Conservation (phyloP, 2,797 vertebrate species). For the Brachyrhaphis roseni region DNA sequence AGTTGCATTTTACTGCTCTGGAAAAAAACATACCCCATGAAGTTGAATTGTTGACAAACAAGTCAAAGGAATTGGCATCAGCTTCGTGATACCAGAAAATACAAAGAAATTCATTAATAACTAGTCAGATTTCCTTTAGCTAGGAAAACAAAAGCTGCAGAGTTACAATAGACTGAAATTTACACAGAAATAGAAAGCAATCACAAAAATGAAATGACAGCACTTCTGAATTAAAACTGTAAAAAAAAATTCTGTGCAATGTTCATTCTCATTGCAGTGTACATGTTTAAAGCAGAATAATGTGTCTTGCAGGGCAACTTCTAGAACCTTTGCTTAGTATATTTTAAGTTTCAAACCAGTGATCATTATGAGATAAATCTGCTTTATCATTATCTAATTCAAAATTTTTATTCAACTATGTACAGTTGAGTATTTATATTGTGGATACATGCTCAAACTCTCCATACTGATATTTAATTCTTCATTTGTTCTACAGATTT, state of each 20-base stretch:
- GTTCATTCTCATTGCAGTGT: conserved; percentile 20
- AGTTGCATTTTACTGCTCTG: conserved; percentile 17
- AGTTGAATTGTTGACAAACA: conserved; percentile 75
- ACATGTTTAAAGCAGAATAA: conserved; percentile 4
- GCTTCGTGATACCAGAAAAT: neutral
- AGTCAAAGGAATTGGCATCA: conserved; percentile 19
- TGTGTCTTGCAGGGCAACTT: conserved; percentile 21
- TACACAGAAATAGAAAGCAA: conserved; percentile 25
- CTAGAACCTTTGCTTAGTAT: conserved; percentile 20
- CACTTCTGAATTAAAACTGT: conserved; percentile 35
- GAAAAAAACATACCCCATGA: conserved; percentile 2
- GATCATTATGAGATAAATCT: conserved; percentile 1
- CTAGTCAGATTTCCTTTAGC: neutral
- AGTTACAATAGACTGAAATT: neutral
- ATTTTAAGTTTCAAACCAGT: conserved; percentile 31
- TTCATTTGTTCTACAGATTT: conserved; percentile 63
- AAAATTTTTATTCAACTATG: conserved; percentile 22
- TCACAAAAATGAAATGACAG: conserved; percentile 29
- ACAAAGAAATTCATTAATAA: neutral
- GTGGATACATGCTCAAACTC: conserved; percentile 40
- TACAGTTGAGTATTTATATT: conserved; percentile 55
- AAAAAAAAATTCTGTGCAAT: conserved; percentile 29
- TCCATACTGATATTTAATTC: conserved; percentile 56
- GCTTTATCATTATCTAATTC: conserved; percentile 23
- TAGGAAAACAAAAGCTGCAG: neutral